Evolutionary conservation across 1,140 invertebrate species (phyloP).

Genomic region (Rhagoletis pomonella): DNA sequence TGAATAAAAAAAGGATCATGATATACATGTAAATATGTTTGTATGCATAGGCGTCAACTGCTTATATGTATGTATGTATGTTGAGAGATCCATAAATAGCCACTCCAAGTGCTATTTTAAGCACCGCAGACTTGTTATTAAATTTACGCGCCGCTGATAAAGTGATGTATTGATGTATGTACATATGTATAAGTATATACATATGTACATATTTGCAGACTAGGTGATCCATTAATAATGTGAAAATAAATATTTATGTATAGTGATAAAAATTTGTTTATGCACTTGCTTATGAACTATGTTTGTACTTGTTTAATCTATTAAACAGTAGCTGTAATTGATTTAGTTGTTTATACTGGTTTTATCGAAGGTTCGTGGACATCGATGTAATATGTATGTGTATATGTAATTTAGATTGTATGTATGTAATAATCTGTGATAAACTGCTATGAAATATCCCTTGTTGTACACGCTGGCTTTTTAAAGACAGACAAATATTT

Average conservation of each 20-base stretch:
- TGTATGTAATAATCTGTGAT: neutral
- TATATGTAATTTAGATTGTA: neutral
- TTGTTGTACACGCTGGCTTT: neutral
- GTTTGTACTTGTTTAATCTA: neutral
- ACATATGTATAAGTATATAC: too few relatives aligned
- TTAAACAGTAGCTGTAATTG: neutral
- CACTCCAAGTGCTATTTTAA: conserved; percentile 1
- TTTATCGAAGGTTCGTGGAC: neutral
- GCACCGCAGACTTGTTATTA: conserved; percentile 32
- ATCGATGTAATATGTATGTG: neutral
- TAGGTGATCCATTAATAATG: conserved; percentile 30
- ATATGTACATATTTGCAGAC: neutral
- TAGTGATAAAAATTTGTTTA: neutral
- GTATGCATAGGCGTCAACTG: neutral
- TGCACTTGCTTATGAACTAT: neutral
- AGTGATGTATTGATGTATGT: too few relatives aligned
- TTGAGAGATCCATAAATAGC: conserved; percentile 16
- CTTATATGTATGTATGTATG: neutral
- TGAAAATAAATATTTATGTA: neutral
- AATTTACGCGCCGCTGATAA: conserved; percentile 13
- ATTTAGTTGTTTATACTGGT: neutral
- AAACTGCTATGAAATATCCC: neutral
- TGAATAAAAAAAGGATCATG: neutral
- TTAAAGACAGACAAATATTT: neutral
- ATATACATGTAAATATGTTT: neutral